phyloP scores from a whole-genome alignment of 2,113 vertebrate genomes.

The Bathybates hornii region DNA sequence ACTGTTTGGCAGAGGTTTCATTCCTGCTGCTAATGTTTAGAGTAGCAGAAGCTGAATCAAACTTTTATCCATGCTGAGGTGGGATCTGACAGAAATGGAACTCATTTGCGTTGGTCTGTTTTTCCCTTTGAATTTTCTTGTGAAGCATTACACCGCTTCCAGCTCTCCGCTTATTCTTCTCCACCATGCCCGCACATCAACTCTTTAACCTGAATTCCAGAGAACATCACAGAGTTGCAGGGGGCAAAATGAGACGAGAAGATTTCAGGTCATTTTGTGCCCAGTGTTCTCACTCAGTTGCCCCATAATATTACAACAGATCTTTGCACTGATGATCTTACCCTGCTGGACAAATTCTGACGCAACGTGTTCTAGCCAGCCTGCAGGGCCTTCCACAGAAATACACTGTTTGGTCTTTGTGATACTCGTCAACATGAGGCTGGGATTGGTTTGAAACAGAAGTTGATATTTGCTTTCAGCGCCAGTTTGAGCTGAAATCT shows the following conservation, averaged over 20 bases:
- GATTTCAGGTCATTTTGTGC: not conserved
- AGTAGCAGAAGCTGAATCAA: not conserved
- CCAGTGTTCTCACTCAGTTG: not conserved
- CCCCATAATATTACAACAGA: not conserved
- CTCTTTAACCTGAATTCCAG: not conserved
- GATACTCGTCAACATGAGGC: not conserved
- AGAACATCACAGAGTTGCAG: not conserved
- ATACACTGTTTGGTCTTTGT: not conserved
- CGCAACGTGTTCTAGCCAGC: not conserved
- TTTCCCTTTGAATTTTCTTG: not conserved
- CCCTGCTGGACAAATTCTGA: not conserved
- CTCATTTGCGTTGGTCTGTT: not conserved
- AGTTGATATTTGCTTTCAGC: not conserved
- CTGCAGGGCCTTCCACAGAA: not conserved
- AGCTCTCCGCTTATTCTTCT: not conserved
- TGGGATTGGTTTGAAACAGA: not conserved
- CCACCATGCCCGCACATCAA: not conserved
- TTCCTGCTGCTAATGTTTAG: not conserved
- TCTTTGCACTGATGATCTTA: not conserved
- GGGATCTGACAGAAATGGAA: not conserved
- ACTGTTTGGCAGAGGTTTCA: not conserved
- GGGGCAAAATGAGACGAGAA: not conserved
- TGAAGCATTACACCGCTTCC: not conserved
- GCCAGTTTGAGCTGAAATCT: not conserved
- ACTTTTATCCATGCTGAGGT: not conserved